Evolutionary conservation across 2,888 invertebrate genomes (phyloP).

Genomic region (Tholera decimalis): DNA sequence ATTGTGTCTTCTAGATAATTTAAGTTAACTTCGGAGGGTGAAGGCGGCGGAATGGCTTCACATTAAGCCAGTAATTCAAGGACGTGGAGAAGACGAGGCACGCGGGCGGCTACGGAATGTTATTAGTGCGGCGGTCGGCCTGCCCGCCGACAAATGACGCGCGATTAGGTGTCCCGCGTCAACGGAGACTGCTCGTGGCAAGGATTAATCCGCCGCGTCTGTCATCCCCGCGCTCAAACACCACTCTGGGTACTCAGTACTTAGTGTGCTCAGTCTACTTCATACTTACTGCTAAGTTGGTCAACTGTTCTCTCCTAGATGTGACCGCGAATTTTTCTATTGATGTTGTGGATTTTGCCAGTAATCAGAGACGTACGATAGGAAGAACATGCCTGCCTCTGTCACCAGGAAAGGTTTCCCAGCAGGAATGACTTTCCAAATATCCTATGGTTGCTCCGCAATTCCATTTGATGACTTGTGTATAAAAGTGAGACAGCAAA

Average conservation of each 20-base stretch:
- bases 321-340: background rate
- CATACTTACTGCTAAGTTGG: background rate
- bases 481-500: too few relatives aligned
- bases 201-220: constrained; percentile 27
- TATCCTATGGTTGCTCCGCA: too few relatives aligned
- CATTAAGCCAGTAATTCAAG: constrained; percentile 46
- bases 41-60: constrained; percentile 49
- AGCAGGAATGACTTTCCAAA: too few relatives aligned
- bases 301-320: too few relatives aligned
- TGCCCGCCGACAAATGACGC: constrained; percentile 51
- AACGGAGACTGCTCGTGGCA: constrained; percentile 26
- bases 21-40: constrained; percentile 18
- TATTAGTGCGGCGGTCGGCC: constrained; percentile 40
- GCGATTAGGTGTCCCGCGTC: constrained; percentile 37
- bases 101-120: constrained; percentile 54
- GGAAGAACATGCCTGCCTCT: background rate
- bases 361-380: background rate
- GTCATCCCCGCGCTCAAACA: background rate
- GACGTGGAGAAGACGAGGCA: constrained; percentile 49
- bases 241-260: background rate
- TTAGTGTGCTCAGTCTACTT: background rate
- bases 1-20: constrained; percentile 42
- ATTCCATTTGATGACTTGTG: too few relatives aligned
- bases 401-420: too few relatives aligned
- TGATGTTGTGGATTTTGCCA: background rate